Evolutionary conservation across 2,113 vertebrate species (phyloP).

Genomic region (Pygoscelis adeliae): DNA sequence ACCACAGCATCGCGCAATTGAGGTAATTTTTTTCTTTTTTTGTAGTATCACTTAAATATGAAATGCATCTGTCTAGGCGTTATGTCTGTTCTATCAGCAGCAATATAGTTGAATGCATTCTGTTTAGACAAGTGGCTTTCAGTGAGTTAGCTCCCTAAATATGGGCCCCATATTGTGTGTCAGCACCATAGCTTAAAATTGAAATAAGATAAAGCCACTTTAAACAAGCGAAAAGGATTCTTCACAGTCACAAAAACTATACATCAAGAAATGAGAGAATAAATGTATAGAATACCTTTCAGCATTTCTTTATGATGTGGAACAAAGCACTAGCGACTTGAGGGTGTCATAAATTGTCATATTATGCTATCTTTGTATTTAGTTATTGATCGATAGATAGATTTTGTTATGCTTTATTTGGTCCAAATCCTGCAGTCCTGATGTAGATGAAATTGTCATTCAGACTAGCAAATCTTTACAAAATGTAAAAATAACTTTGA

Average conservation of each 20-base stretch:
- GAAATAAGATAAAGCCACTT: not conserved
- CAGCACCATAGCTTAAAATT: not conserved
- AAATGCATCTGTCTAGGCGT: not conserved
- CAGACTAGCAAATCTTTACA: not conserved
- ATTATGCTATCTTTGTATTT: not conserved
- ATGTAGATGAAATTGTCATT: not conserved
- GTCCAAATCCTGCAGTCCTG: not conserved
- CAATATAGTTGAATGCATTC: not conserved
- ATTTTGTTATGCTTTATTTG: not conserved
- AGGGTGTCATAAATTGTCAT: not conserved
- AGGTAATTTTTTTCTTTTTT: slow-evolving; percentile 75
- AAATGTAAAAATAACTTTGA: not conserved
- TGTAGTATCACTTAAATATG: not conserved
- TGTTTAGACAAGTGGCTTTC: not conserved
- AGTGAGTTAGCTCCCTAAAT: not conserved
- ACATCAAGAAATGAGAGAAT: not conserved
- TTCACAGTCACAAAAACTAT: not conserved
- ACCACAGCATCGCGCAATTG: slow-evolving; percentile 86
- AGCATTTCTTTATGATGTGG: not conserved
- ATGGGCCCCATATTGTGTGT: not conserved
- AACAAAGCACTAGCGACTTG: not conserved
- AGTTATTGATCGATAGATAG: not conserved
- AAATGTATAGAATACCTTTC: not conserved
- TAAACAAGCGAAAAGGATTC: not conserved
- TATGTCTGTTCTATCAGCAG: not conserved